A percentile compares a stretch with the other conserved stretches of the same genome.
These are phyloP conservation scores for Rhinoderma darwinii DNA, from an alignment of 2,113 vertebrate genomes.

Conservation along the genomic window DNA sequence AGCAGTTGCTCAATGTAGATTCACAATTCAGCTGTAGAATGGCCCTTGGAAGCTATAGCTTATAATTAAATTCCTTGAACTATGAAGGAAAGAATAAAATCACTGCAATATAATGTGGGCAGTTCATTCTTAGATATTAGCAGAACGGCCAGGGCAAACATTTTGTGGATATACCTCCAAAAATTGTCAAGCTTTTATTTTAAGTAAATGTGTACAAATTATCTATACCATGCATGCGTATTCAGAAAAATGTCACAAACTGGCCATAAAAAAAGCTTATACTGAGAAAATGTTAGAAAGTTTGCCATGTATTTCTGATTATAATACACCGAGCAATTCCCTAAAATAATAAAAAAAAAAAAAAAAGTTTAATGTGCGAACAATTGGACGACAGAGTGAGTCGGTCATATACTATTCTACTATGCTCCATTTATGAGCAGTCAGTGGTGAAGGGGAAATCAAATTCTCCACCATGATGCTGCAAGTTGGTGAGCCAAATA, in stretches of 20 bases:
- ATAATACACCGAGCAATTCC: background rate
- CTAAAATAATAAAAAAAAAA: no score
- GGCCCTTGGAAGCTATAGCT: constrained; percentile 24
- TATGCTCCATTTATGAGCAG: background rate
- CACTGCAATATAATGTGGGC: background rate
- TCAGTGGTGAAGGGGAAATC: background rate
- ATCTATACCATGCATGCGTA: background rate
- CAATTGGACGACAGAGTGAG: no score
- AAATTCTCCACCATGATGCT: background rate
- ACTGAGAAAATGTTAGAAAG: no score
- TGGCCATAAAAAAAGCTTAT: background rate
- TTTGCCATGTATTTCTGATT: background rate
- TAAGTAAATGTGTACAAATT: background rate
- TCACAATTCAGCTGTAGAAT: constrained; percentile 23
- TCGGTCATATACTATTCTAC: background rate
- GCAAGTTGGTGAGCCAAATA: background rate
- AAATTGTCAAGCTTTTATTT: background rate
- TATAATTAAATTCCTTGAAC: constrained; percentile 34
- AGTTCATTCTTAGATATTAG: background rate
- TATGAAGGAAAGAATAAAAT: constrained; percentile 22
- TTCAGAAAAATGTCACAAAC: background rate
- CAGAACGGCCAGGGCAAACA: background rate
- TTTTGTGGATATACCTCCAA: background rate
- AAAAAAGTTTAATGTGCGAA: no score
- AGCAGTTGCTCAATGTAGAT: constrained; percentile 14